Evolutionary conservation across 2,888 invertebrate genomes (phyloP), one percentile per base, ranked within the genome.

Genomic region (Notodonta ziczac): DNA sequence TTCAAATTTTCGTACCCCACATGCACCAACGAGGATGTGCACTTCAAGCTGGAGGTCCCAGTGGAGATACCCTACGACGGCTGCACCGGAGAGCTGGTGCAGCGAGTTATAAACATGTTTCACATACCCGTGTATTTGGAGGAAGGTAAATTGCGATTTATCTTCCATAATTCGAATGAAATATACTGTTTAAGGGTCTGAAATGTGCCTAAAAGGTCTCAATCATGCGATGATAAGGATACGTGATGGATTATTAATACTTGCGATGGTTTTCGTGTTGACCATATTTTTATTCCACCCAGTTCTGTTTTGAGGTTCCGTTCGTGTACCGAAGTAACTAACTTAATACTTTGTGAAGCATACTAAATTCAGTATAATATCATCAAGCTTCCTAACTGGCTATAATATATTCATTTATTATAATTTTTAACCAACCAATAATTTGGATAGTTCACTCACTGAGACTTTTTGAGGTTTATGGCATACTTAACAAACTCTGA

Each of bases 121-220:
- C 95, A 96, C 76, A 89, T 97, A 57, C 97, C 97, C 0, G 95
- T 95, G 64, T 96, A 95, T 79, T 88, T 96, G 58, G 96, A 96
- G 83, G 93, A 95, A 68, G 96, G 96, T 96, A 85, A 75, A 77
- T 16, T 39, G 13, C 2, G 4, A 12, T 24, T 24, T 44, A 44
- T 6, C 8, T 44, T 5, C 64, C 13, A 40, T 53, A 60, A 48
- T 48, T 54, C 9, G 10, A 1, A 35, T 35, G 13, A 12, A 53
- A 53, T 53, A 6, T 2, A 52, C 32, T 52, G 32, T 32, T 32
- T 32, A 5, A 32, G 13, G 2, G 5, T 16, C 50, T 6, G 5
- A 14, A 16, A 16, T 50, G 16, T 16, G 16, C 4, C 9, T 16
- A 50, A 50, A 50, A 1, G 16, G 46, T 46, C 4, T 42, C 9